A percentile compares a stretch with the other conserved stretches of the same genome.
Evolutionary conservation across 1,140 invertebrate species (phyloP).

Genomic region (Lordiphosa clarofinis): DNA sequence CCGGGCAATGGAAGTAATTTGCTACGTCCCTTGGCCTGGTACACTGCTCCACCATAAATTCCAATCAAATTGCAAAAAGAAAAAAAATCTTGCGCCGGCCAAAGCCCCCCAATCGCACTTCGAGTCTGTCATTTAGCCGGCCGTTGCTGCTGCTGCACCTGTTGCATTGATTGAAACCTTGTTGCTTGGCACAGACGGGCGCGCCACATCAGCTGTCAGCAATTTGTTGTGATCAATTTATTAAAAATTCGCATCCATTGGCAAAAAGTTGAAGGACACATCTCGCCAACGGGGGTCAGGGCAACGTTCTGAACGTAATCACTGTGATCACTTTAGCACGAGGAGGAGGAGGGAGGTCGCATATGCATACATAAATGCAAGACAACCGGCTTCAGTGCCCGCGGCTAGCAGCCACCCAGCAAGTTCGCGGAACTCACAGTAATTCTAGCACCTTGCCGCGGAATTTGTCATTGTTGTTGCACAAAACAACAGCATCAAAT

Average conservation of each 20-base stretch:
- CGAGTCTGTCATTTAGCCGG: conserved; percentile 50
- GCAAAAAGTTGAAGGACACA: conserved; percentile 37
- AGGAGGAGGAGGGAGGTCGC: conserved; percentile 20
- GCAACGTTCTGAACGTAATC: conserved; percentile 39
- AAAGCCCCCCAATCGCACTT: not conserved
- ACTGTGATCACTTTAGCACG: conserved; percentile 34
- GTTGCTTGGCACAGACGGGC: conserved; percentile 43
- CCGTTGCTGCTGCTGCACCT: conserved; percentile 18
- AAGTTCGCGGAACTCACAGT: conserved; percentile 64
- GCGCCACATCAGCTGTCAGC: conserved; percentile 72
- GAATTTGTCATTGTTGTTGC: conserved; percentile 67
- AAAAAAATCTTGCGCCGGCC: not conserved
- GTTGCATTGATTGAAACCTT: conserved; percentile 73
- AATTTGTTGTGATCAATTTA: conserved; percentile 77
- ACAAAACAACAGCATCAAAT: conserved; percentile 1
- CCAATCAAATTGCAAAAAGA: conserved; percentile 54
- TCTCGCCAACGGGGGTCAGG: conserved; percentile 19
- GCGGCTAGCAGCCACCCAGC: conserved; percentile 45
- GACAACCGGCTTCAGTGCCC: conserved; percentile 4
- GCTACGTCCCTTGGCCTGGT: conserved; percentile 9
- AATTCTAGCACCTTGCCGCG: conserved; percentile 65
- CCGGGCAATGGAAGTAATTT: conserved; percentile 50
- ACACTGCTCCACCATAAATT: conserved; percentile 50
- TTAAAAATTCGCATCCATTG: conserved; percentile 37
- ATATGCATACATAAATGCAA: conserved; percentile 70